These are phyloP conservation scores for Apamea epomidion DNA, from an alignment of 2,888 invertebrate species.

Conservation along the genomic window DNA sequence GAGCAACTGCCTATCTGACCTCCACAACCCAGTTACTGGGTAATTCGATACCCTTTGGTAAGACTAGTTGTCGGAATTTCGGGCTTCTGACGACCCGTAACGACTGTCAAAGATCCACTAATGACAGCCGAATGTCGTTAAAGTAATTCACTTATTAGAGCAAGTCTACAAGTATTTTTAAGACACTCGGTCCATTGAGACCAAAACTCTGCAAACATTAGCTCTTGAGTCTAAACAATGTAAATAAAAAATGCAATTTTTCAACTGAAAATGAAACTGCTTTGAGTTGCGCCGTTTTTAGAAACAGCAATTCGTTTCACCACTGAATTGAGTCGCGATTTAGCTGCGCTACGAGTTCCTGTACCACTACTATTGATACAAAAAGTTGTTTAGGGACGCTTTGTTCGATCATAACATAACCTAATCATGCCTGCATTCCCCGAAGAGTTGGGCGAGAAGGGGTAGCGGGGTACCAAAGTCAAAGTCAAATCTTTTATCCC, in stretches of 20 bases:
- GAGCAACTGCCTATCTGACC: too few species aligned
- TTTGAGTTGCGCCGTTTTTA: conserved; percentile 71
- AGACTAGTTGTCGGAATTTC: too few species aligned
- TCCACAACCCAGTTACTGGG: too few species aligned
- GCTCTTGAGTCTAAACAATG: conserved; percentile 33
- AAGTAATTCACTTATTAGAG: too few species aligned
- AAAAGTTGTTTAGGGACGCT: not conserved
- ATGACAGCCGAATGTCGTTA: too few species aligned
- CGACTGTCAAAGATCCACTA: too few species aligned
- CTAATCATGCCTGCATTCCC: not conserved
- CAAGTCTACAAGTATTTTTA: not conserved
- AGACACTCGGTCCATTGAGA: not conserved
- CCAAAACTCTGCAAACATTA: conserved; percentile 10
- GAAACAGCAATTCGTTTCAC: conserved; percentile 73
- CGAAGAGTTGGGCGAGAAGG: not conserved
- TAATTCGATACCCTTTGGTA: too few species aligned
- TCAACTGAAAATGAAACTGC: conserved; percentile 73
- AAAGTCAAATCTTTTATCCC: too few species aligned
- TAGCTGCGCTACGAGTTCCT: conserved; percentile 58
- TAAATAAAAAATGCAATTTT: conserved; percentile 70
- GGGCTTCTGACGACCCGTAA: too few species aligned
- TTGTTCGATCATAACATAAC: not conserved
- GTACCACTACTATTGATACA: conserved; percentile 54
- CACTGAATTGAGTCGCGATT: conserved; percentile 75
- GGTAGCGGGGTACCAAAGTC: too few species aligned